Percentiles rank a stretch among this genome's conserved stretches.
phyloP scores from a whole-genome alignment of 2,113 vertebrate genomes.

The Pandion haliaetus region DNA sequence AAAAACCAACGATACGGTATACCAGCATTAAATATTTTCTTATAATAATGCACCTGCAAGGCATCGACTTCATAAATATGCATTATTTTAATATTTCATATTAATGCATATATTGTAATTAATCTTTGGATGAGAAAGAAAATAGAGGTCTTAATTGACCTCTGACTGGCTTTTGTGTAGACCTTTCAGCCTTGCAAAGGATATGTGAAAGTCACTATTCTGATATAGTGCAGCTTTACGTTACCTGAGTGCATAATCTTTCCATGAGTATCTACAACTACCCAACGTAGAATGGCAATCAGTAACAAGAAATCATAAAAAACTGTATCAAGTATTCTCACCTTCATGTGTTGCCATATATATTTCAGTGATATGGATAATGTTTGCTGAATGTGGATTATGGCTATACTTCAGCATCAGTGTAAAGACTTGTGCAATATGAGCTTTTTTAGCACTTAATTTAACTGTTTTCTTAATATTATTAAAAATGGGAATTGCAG shows the following conservation, averaged over 20 bases:
- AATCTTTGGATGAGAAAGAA: background rate
- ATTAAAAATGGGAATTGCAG: background rate
- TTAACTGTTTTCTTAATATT: background rate
- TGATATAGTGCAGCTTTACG: background rate
- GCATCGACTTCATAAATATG: background rate
- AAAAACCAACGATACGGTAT: background rate
- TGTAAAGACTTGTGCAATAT: background rate
- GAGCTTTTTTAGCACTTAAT: background rate
- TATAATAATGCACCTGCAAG: background rate
- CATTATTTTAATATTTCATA: background rate
- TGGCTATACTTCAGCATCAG: background rate
- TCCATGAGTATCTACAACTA: background rate
- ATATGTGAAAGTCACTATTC: background rate
- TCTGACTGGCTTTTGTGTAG: background rate
- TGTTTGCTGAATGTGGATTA: background rate
- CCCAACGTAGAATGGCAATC: background rate
- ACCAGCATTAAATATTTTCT: background rate
- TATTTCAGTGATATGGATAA: background rate
- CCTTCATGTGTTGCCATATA: background rate
- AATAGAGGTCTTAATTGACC: background rate
- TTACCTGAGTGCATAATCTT: background rate
- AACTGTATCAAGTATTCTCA: background rate
- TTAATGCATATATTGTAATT: background rate
- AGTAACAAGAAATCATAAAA: background rate
- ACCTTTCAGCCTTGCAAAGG: background rate